Evolutionary conservation across 2,888 invertebrate genomes (phyloP).

Genomic region (Trisateles emortualis): DNA sequence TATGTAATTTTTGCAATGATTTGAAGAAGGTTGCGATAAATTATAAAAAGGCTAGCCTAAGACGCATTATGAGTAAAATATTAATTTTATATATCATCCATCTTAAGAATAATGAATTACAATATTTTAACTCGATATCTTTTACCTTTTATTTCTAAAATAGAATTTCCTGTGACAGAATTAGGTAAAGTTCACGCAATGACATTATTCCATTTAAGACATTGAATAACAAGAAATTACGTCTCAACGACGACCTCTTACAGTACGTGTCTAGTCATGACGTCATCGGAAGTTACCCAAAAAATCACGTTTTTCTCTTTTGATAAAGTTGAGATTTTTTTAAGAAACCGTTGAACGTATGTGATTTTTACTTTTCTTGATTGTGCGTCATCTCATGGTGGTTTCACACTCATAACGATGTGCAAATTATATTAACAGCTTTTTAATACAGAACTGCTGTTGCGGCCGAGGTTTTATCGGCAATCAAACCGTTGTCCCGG

Average conservation of each 20-base stretch:
- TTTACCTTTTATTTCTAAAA: background rate
- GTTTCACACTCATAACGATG: slow-evolving; percentile 60
- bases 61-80: too few species aligned
- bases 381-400: slow-evolving; percentile 39
- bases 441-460: slow-evolving; percentile 66
- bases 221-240: background rate
- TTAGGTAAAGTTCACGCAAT: background rate
- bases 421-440: slow-evolving; percentile 72
- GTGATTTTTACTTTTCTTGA: slow-evolving; percentile 39
- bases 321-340: background rate
- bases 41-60: too few species aligned
- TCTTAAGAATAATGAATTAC: background rate
- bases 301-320: background rate
- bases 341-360: too few species aligned
- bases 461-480: slow-evolving; percentile 69
- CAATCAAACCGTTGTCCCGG: slow-evolving; percentile 67
- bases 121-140: background rate
- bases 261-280: too few species aligned
- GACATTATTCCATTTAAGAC: background rate
- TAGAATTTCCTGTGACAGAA: background rate
- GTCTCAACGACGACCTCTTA: slow-evolving; percentile 2
- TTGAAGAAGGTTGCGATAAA: too few species aligned
- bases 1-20: too few species aligned
- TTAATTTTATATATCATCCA: background rate
- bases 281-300: too few species aligned